These are phyloP conservation scores for Myotis lucifugus DNA, from an alignment of 2,113 vertebrate genomes.

Conservation along the genomic window DNA sequence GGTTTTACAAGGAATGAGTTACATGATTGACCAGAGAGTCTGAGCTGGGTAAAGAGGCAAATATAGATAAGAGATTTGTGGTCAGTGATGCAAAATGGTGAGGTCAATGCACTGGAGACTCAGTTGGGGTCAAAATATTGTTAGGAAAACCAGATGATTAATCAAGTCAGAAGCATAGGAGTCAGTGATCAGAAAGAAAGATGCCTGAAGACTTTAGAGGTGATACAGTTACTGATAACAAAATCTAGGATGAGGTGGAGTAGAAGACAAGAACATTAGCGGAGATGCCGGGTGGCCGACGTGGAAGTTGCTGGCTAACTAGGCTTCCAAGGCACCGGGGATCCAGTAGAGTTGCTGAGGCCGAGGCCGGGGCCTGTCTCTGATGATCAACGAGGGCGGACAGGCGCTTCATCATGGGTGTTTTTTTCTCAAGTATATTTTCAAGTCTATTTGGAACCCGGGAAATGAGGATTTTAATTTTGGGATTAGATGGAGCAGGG, in stretches of 20 bases:
- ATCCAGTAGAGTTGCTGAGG: background rate
- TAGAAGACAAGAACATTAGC: background rate
- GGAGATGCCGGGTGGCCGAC: constrained; percentile 28
- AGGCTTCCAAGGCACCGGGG: background rate
- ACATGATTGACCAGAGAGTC: background rate
- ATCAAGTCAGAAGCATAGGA: background rate
- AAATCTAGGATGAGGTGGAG: background rate
- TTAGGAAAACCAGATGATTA: background rate
- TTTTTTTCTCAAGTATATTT: constrained; percentile 97
- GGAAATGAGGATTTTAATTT: constrained; percentile 98
- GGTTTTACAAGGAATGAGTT: background rate
- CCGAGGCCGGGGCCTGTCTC: background rate
- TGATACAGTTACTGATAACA: background rate
- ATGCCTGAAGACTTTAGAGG: background rate
- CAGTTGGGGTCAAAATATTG: background rate
- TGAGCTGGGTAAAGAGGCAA: background rate
- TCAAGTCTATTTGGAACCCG: constrained; percentile 95
- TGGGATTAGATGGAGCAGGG: constrained; percentile 96
- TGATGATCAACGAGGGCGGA: background rate
- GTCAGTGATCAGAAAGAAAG: background rate
- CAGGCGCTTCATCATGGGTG: constrained; percentile 75
- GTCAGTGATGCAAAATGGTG: background rate
- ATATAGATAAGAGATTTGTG: background rate
- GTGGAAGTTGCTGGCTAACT: constrained; percentile 61
- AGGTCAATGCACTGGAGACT: background rate